Conservation (phyloP, 2,888 invertebrate genomes). For the Calliphora vomitoria region DNA sequence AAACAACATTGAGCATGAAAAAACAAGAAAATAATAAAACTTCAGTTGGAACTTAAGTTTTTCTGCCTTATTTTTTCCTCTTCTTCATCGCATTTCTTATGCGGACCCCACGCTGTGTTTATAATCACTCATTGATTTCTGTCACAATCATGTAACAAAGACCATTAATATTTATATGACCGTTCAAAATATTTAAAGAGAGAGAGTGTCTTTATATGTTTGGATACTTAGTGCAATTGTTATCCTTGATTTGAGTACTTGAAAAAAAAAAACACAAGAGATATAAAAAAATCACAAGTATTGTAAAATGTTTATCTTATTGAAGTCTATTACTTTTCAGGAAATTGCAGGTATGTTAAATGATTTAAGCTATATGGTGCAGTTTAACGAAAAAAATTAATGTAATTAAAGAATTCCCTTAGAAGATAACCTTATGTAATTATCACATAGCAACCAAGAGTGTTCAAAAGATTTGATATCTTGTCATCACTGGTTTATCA, state of each 20-base stretch:
- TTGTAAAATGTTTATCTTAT: conserved; percentile 52
- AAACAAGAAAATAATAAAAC: conserved; percentile 32
- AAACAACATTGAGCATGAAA: neutral
- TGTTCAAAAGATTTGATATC: too few species aligned
- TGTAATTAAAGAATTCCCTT: too few species aligned
- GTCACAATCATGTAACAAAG: conserved; percentile 70
- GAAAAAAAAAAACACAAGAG: conserved; percentile 44
- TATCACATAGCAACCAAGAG: too few species aligned
- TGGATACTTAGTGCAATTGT: conserved; percentile 41
- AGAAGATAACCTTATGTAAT: too few species aligned
- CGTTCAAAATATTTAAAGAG: conserved; percentile 26
- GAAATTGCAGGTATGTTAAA: neutral
- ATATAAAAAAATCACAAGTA: conserved; percentile 26
- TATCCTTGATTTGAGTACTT: conserved; percentile 61
- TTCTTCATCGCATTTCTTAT: conserved; percentile 16
- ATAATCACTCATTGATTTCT: conserved; percentile 72
- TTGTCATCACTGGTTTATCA: too few species aligned
- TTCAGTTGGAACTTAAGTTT: conserved; percentile 3
- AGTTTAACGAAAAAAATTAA: neutral
- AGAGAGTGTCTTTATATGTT: neutral
- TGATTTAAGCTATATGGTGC: neutral
- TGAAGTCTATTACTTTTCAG: neutral
- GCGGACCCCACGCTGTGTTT: conserved; percentile 68
- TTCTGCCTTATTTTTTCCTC: neutral
- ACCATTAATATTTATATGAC: conserved; percentile 69